phyloP scores from a whole-genome alignment of 2,888 invertebrate species.

The Acholoe squamosa region DNA sequence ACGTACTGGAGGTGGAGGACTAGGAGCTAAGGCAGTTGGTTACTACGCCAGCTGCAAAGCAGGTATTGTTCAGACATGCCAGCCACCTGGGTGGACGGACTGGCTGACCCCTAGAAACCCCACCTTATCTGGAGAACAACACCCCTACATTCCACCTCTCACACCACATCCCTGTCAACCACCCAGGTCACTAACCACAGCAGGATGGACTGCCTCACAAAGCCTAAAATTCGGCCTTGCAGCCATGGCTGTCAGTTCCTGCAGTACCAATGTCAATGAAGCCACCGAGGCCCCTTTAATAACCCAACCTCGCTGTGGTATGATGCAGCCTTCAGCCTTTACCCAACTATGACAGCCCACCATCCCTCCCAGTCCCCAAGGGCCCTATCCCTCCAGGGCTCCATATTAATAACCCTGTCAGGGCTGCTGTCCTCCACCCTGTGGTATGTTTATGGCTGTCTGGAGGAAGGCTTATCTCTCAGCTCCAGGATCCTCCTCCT shows the following conservation, averaged over 20 bases:
- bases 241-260: neutral
- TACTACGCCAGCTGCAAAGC: too few species aligned
- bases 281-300: conserved; percentile 11
- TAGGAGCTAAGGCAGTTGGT: too few species aligned
- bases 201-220: too few species aligned
- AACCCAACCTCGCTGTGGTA: neutral
- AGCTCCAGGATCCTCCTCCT: conserved; percentile 29
- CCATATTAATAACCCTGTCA: conserved; percentile 30
- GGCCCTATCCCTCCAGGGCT: neutral
- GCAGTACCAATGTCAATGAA: neutral
- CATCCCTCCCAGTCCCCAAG: neutral
- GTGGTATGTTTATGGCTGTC: conserved; percentile 6
- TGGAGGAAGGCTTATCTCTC: conserved; percentile 33
- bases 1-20: too few species aligned
- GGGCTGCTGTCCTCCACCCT: neutral
- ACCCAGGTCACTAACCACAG: too few species aligned
- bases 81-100: neutral
- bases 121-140: neutral
- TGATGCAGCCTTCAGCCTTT: neutral
- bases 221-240: too few species aligned
- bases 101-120: neutral
- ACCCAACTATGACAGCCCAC: conserved; percentile 5
- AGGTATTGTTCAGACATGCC: neutral
- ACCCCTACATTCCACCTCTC: neutral
- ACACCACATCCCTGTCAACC: neutral